Evolutionary conservation across 2,113 vertebrate species (phyloP).

Genomic region (Perccottus glenii): DNA sequence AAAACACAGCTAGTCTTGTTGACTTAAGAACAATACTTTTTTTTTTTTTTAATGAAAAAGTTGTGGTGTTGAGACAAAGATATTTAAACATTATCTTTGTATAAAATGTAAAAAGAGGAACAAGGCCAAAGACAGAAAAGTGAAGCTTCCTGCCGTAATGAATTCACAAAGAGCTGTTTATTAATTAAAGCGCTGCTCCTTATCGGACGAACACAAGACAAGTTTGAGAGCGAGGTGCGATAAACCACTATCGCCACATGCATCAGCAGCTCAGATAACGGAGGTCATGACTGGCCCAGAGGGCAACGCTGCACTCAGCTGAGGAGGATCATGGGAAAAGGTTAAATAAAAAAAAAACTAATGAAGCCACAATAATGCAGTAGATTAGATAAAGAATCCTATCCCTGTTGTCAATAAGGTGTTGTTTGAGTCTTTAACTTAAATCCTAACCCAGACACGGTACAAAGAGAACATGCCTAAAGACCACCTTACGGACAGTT

Average conservation of each 20-base stretch:
- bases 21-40: too few relatives aligned
- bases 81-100: too few relatives aligned
- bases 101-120: neutral
- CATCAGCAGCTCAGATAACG: slow-evolving; percentile 6
- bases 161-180: neutral
- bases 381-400: neutral
- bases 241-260: slow-evolving; percentile 3
- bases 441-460: neutral
- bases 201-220: neutral
- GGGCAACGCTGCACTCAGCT: neutral
- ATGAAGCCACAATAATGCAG: neutral
- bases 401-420: neutral
- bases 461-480: too few relatives aligned
- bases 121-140: neutral
- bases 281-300: neutral
- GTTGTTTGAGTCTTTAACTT: neutral
- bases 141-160: neutral
- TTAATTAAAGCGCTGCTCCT: neutral
- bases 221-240: neutral
- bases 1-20: too few relatives aligned
- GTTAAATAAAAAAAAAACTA: neutral
- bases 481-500: too few relatives aligned
- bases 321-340: slow-evolving; percentile 10
- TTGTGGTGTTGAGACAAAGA: too few relatives aligned
- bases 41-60: too few relatives aligned